Percentiles rank a stretch among this genome's conserved stretches.
Conservation (phyloP, 2,888 invertebrate genomes). For the Drosophila histrio region DNA sequence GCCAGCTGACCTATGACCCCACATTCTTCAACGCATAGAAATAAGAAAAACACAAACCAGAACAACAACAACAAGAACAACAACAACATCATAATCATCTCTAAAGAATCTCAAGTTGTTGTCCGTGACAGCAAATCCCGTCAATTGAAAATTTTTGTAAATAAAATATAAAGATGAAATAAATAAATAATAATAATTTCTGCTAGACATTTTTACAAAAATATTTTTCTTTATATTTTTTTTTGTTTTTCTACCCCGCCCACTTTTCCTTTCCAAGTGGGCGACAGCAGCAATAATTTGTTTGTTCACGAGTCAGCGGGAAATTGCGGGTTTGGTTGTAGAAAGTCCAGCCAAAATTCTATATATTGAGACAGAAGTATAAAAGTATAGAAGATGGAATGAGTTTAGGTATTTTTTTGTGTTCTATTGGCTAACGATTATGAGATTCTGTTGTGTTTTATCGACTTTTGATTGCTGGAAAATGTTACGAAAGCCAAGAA, state of each 20-base stretch:
- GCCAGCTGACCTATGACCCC: slow-evolving; percentile 50
- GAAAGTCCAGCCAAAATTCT: slow-evolving; percentile 5
- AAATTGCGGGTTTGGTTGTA: not conserved
- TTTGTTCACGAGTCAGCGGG: slow-evolving; percentile 17
- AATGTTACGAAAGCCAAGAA: not conserved
- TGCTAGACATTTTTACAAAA: slow-evolving; percentile 12
- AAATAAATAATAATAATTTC: slow-evolving; percentile 15
- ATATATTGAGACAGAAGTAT: not conserved
- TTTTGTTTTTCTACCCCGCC: not conserved
- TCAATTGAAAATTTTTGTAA: slow-evolving; percentile 64
- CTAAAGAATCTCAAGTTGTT: slow-evolving; percentile 33
- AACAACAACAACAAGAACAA: slow-evolving; percentile 4
- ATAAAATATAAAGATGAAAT: slow-evolving; percentile 11
- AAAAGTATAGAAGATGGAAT: not conserved
- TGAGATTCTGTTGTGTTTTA: not conserved
- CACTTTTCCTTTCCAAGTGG: not conserved
- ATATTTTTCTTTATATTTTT: slow-evolving; percentile 37
- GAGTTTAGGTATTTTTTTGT: slow-evolving; percentile 1
- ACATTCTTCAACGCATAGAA: not conserved
- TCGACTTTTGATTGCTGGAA: not conserved
- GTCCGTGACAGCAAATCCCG: slow-evolving; percentile 65
- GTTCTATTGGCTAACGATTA: slow-evolving; percentile 2
- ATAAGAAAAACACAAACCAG: not conserved
- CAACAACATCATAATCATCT: slow-evolving; percentile 34
- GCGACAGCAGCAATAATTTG: slow-evolving; percentile 31